Evolutionary conservation across 2,888 invertebrate species (phyloP).

Genomic region (Aplocera efformata): DNA sequence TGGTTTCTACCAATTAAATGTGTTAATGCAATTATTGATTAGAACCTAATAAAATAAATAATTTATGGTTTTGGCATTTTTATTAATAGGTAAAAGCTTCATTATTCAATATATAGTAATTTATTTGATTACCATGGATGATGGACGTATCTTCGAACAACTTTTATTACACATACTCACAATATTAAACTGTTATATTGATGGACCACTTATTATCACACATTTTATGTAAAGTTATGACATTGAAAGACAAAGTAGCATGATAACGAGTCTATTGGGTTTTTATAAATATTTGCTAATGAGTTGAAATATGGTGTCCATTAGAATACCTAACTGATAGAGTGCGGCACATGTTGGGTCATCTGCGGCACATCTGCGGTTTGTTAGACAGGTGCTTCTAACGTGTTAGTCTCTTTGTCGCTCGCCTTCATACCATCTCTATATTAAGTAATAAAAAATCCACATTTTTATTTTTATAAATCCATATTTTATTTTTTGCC

Average conservation of each 20-base stretch:
- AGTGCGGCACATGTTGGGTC: constrained; percentile 43
- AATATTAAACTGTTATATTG: constrained; percentile 7
- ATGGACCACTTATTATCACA: constrained; percentile 16
- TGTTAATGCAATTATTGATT: too few relatives aligned
- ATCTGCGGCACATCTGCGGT: constrained; percentile 52
- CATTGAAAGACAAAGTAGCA: constrained; percentile 24
- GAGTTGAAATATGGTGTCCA: constrained; percentile 34
- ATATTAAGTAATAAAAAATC: constrained; percentile 4
- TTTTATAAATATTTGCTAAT: constrained; percentile 36
- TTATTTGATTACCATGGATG: too few relatives aligned
- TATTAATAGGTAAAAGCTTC: too few relatives aligned
- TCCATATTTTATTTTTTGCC: not conserved
- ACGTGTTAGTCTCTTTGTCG: constrained; percentile 35
- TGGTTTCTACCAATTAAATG: too few relatives aligned
- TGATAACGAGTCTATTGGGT: constrained; percentile 36
- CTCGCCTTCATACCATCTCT: constrained; percentile 9
- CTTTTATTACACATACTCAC: constrained; percentile 5
- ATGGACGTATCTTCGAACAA: too few relatives aligned
- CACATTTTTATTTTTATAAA: not conserved
- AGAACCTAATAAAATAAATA: too few relatives aligned
- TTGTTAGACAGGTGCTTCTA: constrained; percentile 73
- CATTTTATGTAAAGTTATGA: constrained; percentile 23
- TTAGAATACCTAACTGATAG: constrained; percentile 38
- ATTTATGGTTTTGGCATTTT: too few relatives aligned
- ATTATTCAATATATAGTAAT: too few relatives aligned